Conservation (phyloP, 2,797 vertebrate species). For the Rhodeus uyekii region DNA sequence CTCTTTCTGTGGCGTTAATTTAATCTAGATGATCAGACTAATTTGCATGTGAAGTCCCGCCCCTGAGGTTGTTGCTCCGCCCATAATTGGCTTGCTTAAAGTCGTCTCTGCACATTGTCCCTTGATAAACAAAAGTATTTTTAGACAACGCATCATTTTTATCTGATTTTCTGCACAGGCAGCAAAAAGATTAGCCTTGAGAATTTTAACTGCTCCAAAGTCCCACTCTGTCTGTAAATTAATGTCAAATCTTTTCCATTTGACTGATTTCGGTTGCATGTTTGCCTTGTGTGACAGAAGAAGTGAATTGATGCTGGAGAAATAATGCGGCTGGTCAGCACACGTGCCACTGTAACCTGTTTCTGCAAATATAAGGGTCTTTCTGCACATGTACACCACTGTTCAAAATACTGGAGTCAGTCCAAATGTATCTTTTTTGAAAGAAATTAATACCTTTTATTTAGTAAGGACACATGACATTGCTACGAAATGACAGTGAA, state of each 20-base stretch:
- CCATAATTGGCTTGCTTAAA: not conserved
- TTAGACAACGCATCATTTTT: not conserved
- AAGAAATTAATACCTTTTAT: not conserved
- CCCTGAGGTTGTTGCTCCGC: not conserved
- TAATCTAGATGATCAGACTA: not conserved
- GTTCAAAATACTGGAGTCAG: constrained; percentile 2
- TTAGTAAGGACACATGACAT: not conserved
- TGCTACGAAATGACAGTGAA: not conserved
- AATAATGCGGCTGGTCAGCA: not conserved
- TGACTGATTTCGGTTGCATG: not conserved
- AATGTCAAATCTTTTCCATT: not conserved
- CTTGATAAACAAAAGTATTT: not conserved
- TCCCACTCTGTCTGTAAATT: not conserved
- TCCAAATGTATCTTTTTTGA: not conserved
- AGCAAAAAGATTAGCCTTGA: not conserved
- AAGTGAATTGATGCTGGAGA: not conserved
- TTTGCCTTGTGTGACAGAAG: not conserved
- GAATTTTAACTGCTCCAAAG: not conserved
- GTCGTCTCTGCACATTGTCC: not conserved
- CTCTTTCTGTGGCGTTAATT: not conserved
- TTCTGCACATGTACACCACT: not conserved
- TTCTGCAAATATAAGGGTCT: not conserved
- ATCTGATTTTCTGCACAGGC: not conserved
- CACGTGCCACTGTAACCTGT: not conserved
- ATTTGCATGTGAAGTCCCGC: not conserved